phyloP scores from a whole-genome alignment of 2,113 vertebrate genomes.

The Thinocorus orbignyianus region DNA sequence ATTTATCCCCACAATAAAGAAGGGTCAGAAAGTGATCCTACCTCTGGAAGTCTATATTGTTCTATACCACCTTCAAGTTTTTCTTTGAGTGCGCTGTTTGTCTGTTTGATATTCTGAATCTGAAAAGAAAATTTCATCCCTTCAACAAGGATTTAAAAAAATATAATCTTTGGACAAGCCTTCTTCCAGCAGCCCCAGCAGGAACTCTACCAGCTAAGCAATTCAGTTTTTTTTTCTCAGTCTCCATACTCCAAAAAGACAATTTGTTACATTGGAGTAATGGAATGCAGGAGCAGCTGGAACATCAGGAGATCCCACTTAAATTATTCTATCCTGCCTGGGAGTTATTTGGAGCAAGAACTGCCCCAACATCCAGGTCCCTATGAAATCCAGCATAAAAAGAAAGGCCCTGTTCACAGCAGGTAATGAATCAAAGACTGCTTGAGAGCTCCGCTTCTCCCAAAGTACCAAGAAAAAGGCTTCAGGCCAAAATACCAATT shows the following conservation, averaged over 20 bases:
- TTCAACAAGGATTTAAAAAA: neutral
- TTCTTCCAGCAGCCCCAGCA: neutral
- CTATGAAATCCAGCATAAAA: neutral
- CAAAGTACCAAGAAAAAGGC: neutral
- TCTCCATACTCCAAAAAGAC: neutral
- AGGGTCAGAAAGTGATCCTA: slow-evolving; percentile 52
- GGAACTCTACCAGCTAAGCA: neutral
- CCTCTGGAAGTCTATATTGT: slow-evolving; percentile 88
- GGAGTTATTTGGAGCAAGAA: neutral
- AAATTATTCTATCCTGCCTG: neutral
- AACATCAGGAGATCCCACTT: neutral
- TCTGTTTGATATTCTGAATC: slow-evolving; percentile 97
- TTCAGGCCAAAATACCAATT: slow-evolving; percentile 54
- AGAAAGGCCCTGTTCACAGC: neutral
- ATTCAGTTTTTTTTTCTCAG: neutral
- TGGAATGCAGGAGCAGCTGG: neutral
- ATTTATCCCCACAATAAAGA: neutral
- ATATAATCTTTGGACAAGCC: neutral
- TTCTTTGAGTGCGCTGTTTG: slow-evolving; percentile 90
- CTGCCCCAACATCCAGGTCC: neutral
- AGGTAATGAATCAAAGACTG: slow-evolving; percentile 33
- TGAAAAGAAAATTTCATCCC: slow-evolving; percentile 56
- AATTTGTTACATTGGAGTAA: neutral
- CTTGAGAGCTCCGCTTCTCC: neutral
- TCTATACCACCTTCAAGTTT: slow-evolving; percentile 89